Percentiles rank a stretch among this genome's conserved stretches.
phyloP scores from a whole-genome alignment of 1,140 invertebrate species.

The Oncopodura yosiiana region DNA sequence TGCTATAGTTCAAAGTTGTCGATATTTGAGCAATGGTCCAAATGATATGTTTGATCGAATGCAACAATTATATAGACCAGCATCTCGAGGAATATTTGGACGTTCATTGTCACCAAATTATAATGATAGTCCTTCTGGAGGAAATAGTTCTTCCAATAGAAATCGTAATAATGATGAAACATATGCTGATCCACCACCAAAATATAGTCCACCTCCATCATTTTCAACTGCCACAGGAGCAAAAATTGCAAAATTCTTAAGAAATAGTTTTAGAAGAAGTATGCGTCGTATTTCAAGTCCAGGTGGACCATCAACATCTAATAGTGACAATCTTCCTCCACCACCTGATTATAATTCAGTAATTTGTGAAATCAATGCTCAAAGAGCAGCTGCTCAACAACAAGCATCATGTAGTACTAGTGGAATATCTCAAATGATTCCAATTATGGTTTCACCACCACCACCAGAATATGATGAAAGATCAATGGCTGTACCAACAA shows the following conservation, averaged over 20 bases:
- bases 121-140: conserved; percentile 36
- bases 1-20: conserved; percentile 68
- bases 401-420: background rate
- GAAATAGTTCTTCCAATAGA: conserved; percentile 34
- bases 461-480: conserved; percentile 10
- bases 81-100: conserved; percentile 23
- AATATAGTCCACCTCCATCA: conserved; percentile 83
- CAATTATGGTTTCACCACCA: conserved; percentile 17
- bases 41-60: conserved; percentile 64
- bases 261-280: conserved; percentile 68
- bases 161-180: conserved; percentile 22
- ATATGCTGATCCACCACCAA: conserved; percentile 73
- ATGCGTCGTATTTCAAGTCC: conserved; percentile 55
- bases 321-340: conserved; percentile 37
- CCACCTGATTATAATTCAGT: conserved; percentile 56
- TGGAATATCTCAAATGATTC: conserved; percentile 6
- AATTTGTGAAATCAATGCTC: conserved; percentile 48
- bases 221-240: conserved; percentile 82
- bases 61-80: conserved; percentile 36
- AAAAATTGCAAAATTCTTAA: conserved; percentile 60
- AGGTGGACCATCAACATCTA: conserved; percentile 38
- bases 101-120: conserved; percentile 36
- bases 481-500: background rate
- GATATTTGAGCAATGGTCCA: conserved; percentile 69
- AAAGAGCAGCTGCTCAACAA: conserved; percentile 6